These are phyloP conservation scores for Pinna nobilis DNA, from an alignment of 1,140 invertebrate species.

Conservation along the genomic window DNA sequence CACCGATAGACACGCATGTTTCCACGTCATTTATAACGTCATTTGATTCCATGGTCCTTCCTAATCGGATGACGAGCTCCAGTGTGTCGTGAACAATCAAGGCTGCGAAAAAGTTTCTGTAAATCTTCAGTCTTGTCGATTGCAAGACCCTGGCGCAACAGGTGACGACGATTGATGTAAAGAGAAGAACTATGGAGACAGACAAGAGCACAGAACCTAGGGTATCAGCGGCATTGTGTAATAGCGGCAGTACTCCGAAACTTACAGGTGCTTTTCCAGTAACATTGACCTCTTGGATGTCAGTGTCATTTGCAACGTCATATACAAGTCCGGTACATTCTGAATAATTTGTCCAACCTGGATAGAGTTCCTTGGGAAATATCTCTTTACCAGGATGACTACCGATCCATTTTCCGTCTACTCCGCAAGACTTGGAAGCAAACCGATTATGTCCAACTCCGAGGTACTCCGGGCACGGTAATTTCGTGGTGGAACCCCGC, in stretches of 20 bases:
- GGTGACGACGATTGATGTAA: constrained; percentile 28
- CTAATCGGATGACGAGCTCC: constrained; percentile 33
- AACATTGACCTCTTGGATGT: constrained; percentile 17
- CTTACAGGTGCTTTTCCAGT: constrained; percentile 27
- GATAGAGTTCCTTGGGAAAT: constrained; percentile 32
- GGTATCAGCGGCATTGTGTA: constrained; percentile 32
- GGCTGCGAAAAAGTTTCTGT: constrained; percentile 38
- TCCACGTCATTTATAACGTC: constrained; percentile 33
- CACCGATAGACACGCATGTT: constrained; percentile 36
- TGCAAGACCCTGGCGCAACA: constrained; percentile 22
- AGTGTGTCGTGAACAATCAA: constrained; percentile 39
- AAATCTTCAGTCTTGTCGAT: constrained; percentile 31
- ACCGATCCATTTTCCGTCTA: constrained; percentile 35
- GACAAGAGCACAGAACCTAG: constrained; percentile 20
- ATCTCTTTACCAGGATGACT: constrained; percentile 30
- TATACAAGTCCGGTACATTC: constrained; percentile 35
- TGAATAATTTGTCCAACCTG: constrained; percentile 43
- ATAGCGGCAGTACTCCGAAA: constrained; percentile 27
- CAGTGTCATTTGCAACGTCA: constrained; percentile 1
- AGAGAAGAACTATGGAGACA: constrained; percentile 26
- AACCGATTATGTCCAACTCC: constrained; percentile 5
- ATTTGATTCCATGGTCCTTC: constrained; percentile 24
- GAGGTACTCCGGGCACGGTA: constrained; percentile 33
- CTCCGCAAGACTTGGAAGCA: constrained; percentile 38
- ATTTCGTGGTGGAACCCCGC: constrained; percentile 27